phyloP scores from a whole-genome alignment of 2,888 invertebrate genomes.

The Drosophila tanythrix region DNA sequence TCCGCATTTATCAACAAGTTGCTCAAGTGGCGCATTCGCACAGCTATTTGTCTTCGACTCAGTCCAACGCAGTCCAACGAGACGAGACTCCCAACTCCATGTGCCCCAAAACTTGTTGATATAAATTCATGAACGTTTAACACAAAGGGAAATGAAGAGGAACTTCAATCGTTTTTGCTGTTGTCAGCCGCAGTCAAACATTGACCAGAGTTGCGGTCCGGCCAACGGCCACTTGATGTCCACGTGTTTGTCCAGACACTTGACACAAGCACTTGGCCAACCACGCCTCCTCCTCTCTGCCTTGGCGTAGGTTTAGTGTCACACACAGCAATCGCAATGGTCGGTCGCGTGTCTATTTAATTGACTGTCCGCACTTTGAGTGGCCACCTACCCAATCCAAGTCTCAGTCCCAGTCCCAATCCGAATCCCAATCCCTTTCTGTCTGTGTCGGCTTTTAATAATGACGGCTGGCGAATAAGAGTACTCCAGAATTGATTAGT shows the following conservation, averaged over 20 bases:
- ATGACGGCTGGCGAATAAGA: constrained; percentile 57
- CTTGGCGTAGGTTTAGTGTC: constrained; percentile 64
- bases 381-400: constrained; percentile 4
- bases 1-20: constrained; percentile 81
- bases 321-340: constrained; percentile 55
- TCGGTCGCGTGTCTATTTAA: constrained; percentile 79
- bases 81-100: neutral
- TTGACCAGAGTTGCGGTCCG: constrained; percentile 37
- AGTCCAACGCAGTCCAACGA: neutral
- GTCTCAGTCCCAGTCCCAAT: neutral
- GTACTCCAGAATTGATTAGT: constrained; percentile 80
- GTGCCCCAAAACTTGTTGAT: constrained; percentile 63
- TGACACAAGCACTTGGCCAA: constrained; percentile 74
- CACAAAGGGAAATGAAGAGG: constrained; percentile 34
- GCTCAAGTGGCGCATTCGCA: constrained; percentile 57
- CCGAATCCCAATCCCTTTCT: constrained; percentile 8
- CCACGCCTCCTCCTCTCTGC: neutral
- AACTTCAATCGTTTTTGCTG: constrained; percentile 45
- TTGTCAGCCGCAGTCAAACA: constrained; percentile 67
- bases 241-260: constrained; percentile 77
- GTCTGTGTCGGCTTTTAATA: constrained; percentile 51
- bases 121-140: constrained; percentile 66
- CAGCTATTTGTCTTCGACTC: constrained; percentile 57
- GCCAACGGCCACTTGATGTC: constrained; percentile 65
- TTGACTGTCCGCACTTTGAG: constrained; percentile 77